Percentiles rank a stretch among this genome's conserved stretches.
These are phyloP conservation scores for Arrhopalites spinosus DNA, from an alignment of 2,888 invertebrate genomes.

Conservation along the genomic window DNA sequence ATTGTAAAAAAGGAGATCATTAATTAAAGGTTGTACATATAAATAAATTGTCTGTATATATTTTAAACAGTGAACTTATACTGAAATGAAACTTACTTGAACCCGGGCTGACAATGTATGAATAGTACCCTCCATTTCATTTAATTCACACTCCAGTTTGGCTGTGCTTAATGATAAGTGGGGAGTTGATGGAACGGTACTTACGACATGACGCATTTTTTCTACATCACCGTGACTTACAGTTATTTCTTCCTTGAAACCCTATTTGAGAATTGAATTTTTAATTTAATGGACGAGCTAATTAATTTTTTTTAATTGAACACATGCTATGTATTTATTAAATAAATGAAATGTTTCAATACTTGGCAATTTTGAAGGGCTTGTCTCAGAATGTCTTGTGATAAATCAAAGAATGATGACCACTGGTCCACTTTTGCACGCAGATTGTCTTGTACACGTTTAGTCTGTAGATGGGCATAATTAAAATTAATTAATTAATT, in stretches of 20 bases:
- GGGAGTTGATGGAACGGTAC: constrained; percentile 48
- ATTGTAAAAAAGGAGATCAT: too few relatives aligned
- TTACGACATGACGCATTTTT: constrained; percentile 51
- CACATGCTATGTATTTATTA: too few relatives aligned
- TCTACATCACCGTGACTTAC: constrained; percentile 51
- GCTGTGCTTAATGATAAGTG: constrained; percentile 51
- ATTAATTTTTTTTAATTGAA: too few relatives aligned
- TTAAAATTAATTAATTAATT: not conserved
- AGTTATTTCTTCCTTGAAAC: constrained; percentile 54
- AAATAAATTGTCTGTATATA: too few relatives aligned
- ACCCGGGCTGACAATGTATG: constrained; percentile 54
- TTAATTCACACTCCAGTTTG: constrained; percentile 52
- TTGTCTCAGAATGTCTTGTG: constrained; percentile 72
- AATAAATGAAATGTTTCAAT: constrained; percentile 33
- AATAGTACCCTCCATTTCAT: constrained; percentile 54
- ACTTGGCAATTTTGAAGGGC: constrained; percentile 74
- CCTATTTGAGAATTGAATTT: constrained; percentile 34
- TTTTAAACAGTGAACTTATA: too few relatives aligned
- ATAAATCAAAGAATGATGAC: constrained; percentile 55
- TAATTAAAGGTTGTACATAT: too few relatives aligned
- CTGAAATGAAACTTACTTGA: too few relatives aligned
- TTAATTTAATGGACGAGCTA: not conserved
- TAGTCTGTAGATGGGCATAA: constrained; percentile 39
- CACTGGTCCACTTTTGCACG: constrained; percentile 55
- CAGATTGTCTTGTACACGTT: constrained; percentile 53